Evolutionary conservation across 2,888 invertebrate genomes (phyloP).

Genomic region (Acleris literana): DNA sequence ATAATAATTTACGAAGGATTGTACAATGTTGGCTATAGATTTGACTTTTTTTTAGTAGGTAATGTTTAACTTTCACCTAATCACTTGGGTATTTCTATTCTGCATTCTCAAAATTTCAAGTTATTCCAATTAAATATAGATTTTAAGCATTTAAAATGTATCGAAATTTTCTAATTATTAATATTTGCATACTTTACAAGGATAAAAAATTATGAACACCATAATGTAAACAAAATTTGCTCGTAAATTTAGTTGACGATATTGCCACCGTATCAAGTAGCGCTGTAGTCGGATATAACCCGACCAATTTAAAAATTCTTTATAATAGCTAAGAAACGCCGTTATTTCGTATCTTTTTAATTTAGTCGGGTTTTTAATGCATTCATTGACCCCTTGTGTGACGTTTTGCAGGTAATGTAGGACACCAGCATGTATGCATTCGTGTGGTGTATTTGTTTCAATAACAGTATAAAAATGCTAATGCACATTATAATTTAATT

Average conservation of each 20-base stretch:
- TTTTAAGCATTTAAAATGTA: neutral
- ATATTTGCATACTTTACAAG: neutral
- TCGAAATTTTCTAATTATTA: neutral
- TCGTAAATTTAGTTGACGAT: conserved; percentile 43
- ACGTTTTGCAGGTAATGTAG: conserved; percentile 38
- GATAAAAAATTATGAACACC: conserved; percentile 15
- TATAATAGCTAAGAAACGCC: neutral
- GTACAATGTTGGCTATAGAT: too few species aligned
- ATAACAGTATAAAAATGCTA: neutral
- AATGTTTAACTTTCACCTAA: too few species aligned
- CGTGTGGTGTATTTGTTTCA: conserved; percentile 2
- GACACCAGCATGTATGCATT: conserved; percentile 29
- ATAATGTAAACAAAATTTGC: conserved; percentile 46
- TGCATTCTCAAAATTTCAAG: too few species aligned
- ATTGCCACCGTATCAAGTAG: conserved; percentile 39
- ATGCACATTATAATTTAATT: neutral
- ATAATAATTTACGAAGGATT: neutral
- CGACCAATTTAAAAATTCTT: conserved; percentile 43
- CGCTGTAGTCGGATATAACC: conserved; percentile 50
- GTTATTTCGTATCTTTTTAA: conserved; percentile 38
- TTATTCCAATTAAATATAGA: too few species aligned
- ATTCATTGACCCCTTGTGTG: conserved; percentile 61
- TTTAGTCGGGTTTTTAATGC: conserved; percentile 47
- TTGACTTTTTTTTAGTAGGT: too few species aligned
- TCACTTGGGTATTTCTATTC: too few species aligned